Evolutionary conservation across 1,140 invertebrate genomes (phyloP), one percentile per base, ranked within the genome.

Genomic region (Drosophila aff.): DNA sequence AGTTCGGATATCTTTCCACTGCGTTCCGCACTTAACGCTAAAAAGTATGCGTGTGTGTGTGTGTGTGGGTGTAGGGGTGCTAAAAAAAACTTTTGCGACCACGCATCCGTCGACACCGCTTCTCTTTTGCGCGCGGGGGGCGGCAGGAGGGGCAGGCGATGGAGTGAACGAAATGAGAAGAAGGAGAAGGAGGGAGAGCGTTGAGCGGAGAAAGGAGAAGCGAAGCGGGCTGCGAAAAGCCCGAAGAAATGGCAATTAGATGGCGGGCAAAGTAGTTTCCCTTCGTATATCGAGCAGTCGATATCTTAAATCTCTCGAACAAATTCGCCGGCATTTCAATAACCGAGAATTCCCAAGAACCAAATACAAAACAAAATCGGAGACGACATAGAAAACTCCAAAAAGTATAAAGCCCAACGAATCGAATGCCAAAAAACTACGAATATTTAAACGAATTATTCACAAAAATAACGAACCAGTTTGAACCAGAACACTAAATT

Each of bases 201-300:
- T 49, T 31, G 59, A 65, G 60, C 59, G 46, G 36, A 50, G 61
- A 66, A 33, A 23, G 23, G 33, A 63, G 60, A 52, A 55, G 61
- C 23, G 50, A 38, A 69, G 43, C 28, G 50, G 33, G 38, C 47
- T 63, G 58, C 58, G 62, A 76, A 66, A 66, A 40, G 38, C 23
- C 40, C 18, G n/a, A 71, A 67, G 58, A 71, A 73, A 71, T 73
- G 67, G 53, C 66, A 75, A 77, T 77, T 78, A 77, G 75, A 77
- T 59, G 63, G 63, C 64, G 64, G 57, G 49, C 49, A 69, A 66
- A 61, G 74, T 89, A 89, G 84, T 89, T 90, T 81, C 85, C 74
- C 81, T 81, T 89, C 74, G 81, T 59, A 81, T 79, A 90, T 69
- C 85, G 78, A 90, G 60, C 63, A 73, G 58, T 80, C 63, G 57